These are phyloP conservation scores for Caprella mutica DNA, from an alignment of 2,888 invertebrate species.

Conservation along the genomic window DNA sequence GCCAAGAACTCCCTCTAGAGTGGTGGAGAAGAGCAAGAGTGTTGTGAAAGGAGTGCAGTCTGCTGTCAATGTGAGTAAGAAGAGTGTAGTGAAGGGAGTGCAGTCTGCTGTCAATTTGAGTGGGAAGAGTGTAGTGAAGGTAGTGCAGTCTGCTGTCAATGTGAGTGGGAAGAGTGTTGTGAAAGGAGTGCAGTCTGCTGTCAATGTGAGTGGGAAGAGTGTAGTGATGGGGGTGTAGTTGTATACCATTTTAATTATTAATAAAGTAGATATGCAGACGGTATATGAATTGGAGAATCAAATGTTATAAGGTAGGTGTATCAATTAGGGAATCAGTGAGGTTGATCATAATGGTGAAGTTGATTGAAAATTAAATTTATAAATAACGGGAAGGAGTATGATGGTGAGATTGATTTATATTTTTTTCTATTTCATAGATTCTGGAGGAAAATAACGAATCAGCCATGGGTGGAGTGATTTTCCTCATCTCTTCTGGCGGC, in stretches of 20 bases:
- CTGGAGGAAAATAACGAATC: slow-evolving; percentile 10
- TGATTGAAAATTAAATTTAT: not conserved
- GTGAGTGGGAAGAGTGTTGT: slow-evolving; percentile 27
- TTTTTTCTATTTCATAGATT: slow-evolving; percentile 12
- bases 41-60: slow-evolving; percentile 23
- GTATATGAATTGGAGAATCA: too few species aligned
- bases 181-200: slow-evolving; percentile 24
- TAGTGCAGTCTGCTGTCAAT: slow-evolving; percentile 19
- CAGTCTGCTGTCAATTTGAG: slow-evolving; percentile 25
- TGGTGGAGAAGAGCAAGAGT: slow-evolving; percentile 22
- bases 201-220: slow-evolving; percentile 20
- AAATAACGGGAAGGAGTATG: too few species aligned
- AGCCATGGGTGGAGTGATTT: slow-evolving; percentile 23
- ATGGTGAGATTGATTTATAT: too few species aligned
- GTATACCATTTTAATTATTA: too few species aligned
- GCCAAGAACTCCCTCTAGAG: slow-evolving; percentile 24
- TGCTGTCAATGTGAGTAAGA: slow-evolving; percentile 24
- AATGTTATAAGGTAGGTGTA: too few species aligned
- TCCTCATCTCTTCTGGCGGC: slow-evolving; percentile 20
- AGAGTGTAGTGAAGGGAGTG: slow-evolving; percentile 25
- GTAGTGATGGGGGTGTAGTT: too few species aligned
- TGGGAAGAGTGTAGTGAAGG: slow-evolving; percentile 23
- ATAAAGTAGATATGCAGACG: too few species aligned
- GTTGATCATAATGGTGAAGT: not conserved
- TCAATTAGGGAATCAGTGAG: too few species aligned